Evolutionary conservation across 2,888 invertebrate species (phyloP), one percentile per base, ranked within the genome.

Genomic region (Amiota communis): DNA sequence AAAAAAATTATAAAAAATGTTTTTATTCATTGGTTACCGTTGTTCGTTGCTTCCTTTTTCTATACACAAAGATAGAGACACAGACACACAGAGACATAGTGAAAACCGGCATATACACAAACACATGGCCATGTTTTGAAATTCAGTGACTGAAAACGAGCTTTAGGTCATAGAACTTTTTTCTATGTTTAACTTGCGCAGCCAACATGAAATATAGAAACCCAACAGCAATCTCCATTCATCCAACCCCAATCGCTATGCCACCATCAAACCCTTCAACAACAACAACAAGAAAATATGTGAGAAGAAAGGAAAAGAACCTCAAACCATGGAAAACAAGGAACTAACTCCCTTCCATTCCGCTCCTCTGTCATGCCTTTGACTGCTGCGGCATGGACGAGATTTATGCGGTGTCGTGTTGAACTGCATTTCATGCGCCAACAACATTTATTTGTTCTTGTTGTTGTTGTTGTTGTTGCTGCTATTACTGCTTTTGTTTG

Each of bases 161-260:
- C 82, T 85, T 85, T 87, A 74, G 86, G 86, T 86, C 86, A 87
- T 86, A 86, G 86, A 86, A 86, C 86, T 86, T 86, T 86, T 79
- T 76, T 77, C 72, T 57, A 49, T 51, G 46, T 49, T 46, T 46
- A 74, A 75, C 59, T 56, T 80, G 77, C 80, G 81, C 82, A 81
- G 36, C 83, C 17, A n/a, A 17, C 20, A 20, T 59, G 20, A 59
- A 53, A 36, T 15, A 15, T 15, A 53, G 12, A 36, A 36, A 36
- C 36, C 36, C 36, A 53, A 1, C 36, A 53, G 1, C 13, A 6
- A 13, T 53, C 53, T 1, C n/a, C 15, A 13, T 2, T 2, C n/a
- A n/a, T n/a, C 53, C 12, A 13, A 36, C 12, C n/a, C 79, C 76
- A 74, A 80, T 69, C 74, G 63, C 78, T 1, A 36, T 1, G 36